These are phyloP conservation scores for Gryon sp. DNA, from an alignment of 1,140 invertebrate genomes.

Conservation along the genomic window DNA sequence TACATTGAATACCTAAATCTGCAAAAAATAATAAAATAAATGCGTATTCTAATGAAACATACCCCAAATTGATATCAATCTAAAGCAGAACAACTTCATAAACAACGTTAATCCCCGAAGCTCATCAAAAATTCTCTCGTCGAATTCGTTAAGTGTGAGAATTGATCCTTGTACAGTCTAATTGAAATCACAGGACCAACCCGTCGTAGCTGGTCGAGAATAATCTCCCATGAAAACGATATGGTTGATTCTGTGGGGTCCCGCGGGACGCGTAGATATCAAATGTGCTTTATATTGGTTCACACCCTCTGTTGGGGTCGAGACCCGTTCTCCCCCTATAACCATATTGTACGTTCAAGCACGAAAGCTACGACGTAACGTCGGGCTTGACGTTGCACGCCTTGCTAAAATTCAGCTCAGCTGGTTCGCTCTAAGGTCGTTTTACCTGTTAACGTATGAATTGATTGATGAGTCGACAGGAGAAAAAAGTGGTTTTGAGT, in stretches of 20 bases:
- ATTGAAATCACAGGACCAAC: conserved; percentile 74
- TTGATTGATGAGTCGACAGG: conserved; percentile 50
- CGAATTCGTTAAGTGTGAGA: conserved; percentile 57
- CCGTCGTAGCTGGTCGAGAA: conserved; percentile 42
- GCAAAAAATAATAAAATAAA: too few relatives aligned
- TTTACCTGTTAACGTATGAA: conserved; percentile 58
- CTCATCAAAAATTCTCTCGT: conserved; percentile 46
- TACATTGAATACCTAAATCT: too few relatives aligned
- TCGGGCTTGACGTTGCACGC: conserved; percentile 35
- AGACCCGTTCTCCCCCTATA: conserved; percentile 61
- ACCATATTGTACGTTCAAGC: conserved; percentile 69
- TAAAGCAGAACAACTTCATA: conserved; percentile 46
- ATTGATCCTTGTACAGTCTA: conserved; percentile 61
- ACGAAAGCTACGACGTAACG: conserved; percentile 50
- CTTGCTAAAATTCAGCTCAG: conserved; percentile 32
- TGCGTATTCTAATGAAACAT: too few relatives aligned
- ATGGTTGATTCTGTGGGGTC: conserved; percentile 75
- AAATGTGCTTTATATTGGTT: conserved; percentile 75
- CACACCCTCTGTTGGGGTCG: conserved; percentile 70
- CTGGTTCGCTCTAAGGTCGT: conserved; percentile 37
- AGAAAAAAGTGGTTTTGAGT: conserved; percentile 15
- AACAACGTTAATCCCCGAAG: conserved; percentile 31
- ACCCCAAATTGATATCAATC: conserved; percentile 22
- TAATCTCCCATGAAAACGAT: conserved; percentile 79
- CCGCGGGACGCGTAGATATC: conserved; percentile 63